These are phyloP conservation scores for Creontiades dilutus DNA, from an alignment of 2,888 invertebrate genomes.

Conservation along the genomic window DNA sequence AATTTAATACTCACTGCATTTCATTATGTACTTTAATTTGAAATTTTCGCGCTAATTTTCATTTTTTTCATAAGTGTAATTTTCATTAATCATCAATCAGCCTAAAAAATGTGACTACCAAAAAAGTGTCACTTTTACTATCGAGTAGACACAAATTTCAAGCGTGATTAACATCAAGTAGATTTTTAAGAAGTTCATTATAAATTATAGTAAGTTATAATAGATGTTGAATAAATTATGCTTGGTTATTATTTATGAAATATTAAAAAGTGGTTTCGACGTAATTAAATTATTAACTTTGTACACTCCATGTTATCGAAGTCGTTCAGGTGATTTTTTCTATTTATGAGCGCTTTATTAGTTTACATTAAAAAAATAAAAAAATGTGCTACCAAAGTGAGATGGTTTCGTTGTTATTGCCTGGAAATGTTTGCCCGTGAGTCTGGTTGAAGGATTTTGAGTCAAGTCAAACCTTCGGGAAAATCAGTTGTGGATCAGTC, in stretches of 20 bases:
- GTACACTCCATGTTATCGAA: conserved; percentile 50
- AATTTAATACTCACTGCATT: conserved; percentile 32
- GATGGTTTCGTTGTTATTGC: not conserved
- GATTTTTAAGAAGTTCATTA: conserved; percentile 9
- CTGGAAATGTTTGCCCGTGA: too few relatives aligned
- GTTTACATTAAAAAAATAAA: conserved; percentile 36
- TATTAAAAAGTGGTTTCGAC: conserved; percentile 40
- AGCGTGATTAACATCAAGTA: conserved; percentile 36
- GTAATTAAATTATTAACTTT: conserved; percentile 15
- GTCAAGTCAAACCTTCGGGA: too few relatives aligned
- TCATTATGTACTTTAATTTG: not conserved
- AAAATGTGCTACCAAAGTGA: conserved; percentile 27
- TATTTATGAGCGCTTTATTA: conserved; percentile 43
- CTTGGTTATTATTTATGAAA: conserved; percentile 59
- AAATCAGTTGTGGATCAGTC: too few relatives aligned
- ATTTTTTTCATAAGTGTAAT: not conserved
- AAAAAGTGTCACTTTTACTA: not conserved
- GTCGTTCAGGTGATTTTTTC: conserved; percentile 37
- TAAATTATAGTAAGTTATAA: conserved; percentile 35
- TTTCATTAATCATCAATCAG: conserved; percentile 11
- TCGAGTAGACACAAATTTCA: conserved; percentile 10
- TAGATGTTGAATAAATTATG: conserved; percentile 50
- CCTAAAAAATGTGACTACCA: not conserved
- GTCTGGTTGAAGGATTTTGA: too few relatives aligned
- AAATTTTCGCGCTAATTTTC: too few relatives aligned